phyloP scores from a whole-genome alignment of 2,113 vertebrate genomes.

The Chaetops frenatus region DNA sequence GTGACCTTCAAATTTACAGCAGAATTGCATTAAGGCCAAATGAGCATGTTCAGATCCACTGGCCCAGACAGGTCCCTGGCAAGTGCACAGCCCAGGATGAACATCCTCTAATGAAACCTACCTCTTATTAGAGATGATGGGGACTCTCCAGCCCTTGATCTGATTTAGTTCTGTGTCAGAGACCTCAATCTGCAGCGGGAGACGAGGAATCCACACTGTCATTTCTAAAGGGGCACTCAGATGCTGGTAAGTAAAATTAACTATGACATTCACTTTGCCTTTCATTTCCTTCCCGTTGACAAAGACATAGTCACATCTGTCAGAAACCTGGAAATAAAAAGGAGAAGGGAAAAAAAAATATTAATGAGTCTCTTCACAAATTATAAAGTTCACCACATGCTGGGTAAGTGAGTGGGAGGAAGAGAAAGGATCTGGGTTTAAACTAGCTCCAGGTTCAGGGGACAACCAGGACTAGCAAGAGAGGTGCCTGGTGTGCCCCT shows the following conservation, averaged over 20 bases:
- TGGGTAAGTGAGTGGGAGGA: background rate
- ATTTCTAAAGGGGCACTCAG: conserved; percentile 83
- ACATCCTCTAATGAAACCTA: conserved; percentile 59
- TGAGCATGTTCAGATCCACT: conserved; percentile 7
- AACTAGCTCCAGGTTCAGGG: background rate
- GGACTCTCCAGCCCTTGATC: conserved; percentile 93
- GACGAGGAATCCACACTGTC: conserved; percentile 88
- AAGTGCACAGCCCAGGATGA: background rate
- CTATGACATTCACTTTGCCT: conserved; percentile 80
- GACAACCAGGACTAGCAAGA: background rate
- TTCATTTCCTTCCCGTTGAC: conserved; percentile 92
- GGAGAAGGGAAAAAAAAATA: background rate
- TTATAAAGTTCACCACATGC: background rate
- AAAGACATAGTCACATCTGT: conserved; percentile 90
- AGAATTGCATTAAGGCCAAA: conserved; percentile 20
- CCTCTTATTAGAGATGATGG: conserved; percentile 85
- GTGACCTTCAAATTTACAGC: background rate
- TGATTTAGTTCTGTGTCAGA: conserved; percentile 91
- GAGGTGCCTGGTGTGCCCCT: background rate
- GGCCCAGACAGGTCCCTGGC: conserved; percentile 31
- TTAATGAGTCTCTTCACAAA: background rate
- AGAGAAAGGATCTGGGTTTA: background rate
- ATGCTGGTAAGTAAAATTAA: conserved; percentile 93
- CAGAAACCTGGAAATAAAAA: conserved; percentile 80
- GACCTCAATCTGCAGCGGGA: conserved; percentile 89